Evolutionary conservation across 1,140 invertebrate species (phyloP), one percentile per base, ranked within the genome.

Genomic region (Ectropis grisescens): DNA sequence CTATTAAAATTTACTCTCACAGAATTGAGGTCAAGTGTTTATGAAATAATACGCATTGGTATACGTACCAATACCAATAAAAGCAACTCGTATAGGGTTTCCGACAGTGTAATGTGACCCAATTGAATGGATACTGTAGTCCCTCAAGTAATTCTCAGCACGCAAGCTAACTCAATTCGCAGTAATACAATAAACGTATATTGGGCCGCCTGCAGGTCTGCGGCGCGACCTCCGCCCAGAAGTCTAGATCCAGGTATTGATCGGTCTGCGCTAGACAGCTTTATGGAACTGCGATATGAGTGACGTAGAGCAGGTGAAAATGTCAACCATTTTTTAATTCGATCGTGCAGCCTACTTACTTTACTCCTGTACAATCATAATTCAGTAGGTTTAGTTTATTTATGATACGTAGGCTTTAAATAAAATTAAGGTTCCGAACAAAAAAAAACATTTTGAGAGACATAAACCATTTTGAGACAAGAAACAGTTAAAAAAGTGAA

Each of bases 201-300:
- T 30, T 31, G 2, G 31, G 41, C 11, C 33, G 41, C 37, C 46
- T 28, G 39, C 36, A 6, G 40, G 46, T 46, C 50, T 54, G 31
- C 36, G 46, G 42, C 37, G 35, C 39, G 41, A 37, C 50, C 38
- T 34, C 37, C 30, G 36, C 37, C 30, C n/a, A n/a, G n/a, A n/a
- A n/a, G 32, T 48, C 49, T 53, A 53, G 35, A 41, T 46, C 27
- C 43, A 44, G 41, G 36, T 47, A 58, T 58, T 33, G 55, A 58
- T 50, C 41, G 29, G 10, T 15, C 22, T 45, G 37, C 34, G 54
- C 36, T 19, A n/a, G n/a, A 47, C 54, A 12, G 37, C 37, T 47
- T 46, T 49, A 43, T 43, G 34, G 30, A 31, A 27, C 33, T 54
- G 54, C 47, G 41, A 41, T 27, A 5, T n/a, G n/a, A n/a, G n/a